Conservation (phyloP, 2,888 invertebrate genomes). For the Agrotis ipsilon region DNA sequence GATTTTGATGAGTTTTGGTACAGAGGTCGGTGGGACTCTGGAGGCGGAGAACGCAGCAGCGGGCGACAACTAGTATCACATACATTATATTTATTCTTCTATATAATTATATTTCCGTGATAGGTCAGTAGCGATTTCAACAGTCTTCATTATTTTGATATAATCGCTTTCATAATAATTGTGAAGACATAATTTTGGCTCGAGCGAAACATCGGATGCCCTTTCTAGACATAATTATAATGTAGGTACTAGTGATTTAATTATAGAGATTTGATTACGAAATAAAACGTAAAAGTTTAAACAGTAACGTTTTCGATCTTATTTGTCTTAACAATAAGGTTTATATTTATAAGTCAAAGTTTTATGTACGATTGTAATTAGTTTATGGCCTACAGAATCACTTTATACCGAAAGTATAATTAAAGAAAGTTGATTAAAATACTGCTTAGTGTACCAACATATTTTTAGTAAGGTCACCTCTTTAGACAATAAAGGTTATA, state of each 20-base stretch:
- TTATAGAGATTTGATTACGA: slow-evolving; percentile 5
- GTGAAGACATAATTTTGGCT: slow-evolving; percentile 29
- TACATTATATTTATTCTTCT: slow-evolving; percentile 18
- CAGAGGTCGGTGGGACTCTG: too few relatives aligned
- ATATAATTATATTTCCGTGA: slow-evolving; percentile 54
- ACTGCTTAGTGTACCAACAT: not conserved
- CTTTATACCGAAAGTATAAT: not conserved
- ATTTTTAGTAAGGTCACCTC: not conserved
- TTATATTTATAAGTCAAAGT: not conserved
- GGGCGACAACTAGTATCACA: not conserved
- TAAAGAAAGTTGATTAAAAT: not conserved
- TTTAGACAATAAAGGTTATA: too few relatives aligned
- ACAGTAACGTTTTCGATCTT: not conserved
- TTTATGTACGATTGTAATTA: not conserved
- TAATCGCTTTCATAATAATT: slow-evolving; percentile 37
- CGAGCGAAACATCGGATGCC: slow-evolving; percentile 15
- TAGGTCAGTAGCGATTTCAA: slow-evolving; percentile 45
- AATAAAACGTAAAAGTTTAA: not conserved
- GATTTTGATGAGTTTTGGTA: too few relatives aligned
- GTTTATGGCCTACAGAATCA: not conserved
- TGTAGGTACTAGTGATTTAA: not conserved
- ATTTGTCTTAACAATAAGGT: not conserved
- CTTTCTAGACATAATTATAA: slow-evolving; percentile 38
- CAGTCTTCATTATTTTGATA: slow-evolving; percentile 30
- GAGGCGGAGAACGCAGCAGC: too few relatives aligned